These are phyloP conservation scores for Criorhina ranunculi DNA, from an alignment of 2,888 invertebrate genomes.

Conservation along the genomic window DNA sequence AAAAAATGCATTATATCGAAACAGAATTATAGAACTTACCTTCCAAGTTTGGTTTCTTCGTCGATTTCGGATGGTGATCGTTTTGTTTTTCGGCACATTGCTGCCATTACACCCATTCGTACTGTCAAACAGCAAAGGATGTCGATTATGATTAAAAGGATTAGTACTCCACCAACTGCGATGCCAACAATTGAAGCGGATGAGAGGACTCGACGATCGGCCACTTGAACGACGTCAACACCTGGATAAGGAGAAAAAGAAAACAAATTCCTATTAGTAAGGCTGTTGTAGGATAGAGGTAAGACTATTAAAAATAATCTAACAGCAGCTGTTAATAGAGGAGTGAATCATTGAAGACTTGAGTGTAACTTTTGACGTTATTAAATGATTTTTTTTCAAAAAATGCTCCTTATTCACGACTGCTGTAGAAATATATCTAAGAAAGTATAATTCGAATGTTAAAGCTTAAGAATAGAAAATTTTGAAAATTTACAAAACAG, in stretches of 20 bases:
- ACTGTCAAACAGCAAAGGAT: conserved; percentile 91
- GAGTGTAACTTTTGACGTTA: neutral
- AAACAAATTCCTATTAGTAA: conserved; percentile 12
- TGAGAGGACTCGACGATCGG: conserved; percentile 82
- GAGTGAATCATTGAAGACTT: neutral
- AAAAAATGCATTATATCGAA: conserved; percentile 10
- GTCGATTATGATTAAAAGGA: conserved; percentile 93
- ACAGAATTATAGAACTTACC: conserved; percentile 86
- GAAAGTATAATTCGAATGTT: conserved; percentile 21
- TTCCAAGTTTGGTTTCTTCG: conserved; percentile 93
- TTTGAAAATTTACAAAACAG: conserved; percentile 36
- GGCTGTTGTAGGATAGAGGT: neutral
- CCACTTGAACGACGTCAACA: conserved; percentile 83
- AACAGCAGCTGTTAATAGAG: neutral
- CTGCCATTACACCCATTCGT: conserved; percentile 88
- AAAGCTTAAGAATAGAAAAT: conserved; percentile 25
- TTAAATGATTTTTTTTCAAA: neutral
- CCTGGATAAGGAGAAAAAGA: conserved; percentile 77
- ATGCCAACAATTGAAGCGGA: conserved; percentile 92
- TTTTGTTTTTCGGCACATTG: conserved; percentile 86
- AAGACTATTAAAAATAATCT: neutral
- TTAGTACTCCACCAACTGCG: conserved; percentile 91
- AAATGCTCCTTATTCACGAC: conserved; percentile 4
- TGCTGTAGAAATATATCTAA: neutral
- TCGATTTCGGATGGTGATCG: conserved; percentile 86